Base-by-base conservation (phyloP, 2,113 vertebrate species). In the Ceyx margarethae region DNA sequence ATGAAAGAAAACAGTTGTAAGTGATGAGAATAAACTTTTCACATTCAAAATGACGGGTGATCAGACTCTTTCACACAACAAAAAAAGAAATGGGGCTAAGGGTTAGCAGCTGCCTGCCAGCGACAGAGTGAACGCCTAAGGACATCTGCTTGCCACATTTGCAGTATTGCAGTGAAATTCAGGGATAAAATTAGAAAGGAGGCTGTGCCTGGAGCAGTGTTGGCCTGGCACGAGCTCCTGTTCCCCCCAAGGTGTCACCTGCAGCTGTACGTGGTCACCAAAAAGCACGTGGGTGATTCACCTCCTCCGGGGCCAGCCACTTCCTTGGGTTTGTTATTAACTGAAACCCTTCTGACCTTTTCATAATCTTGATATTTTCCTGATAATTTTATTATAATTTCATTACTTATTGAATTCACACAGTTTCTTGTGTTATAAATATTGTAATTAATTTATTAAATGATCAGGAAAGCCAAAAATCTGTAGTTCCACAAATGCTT, bases 181-280 rank as follows among this genome's bases (percentile, higher is more conserved):
- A 4, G 62, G 23, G 89, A 86, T 80, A 93, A 93, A 88, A 93
- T 95, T 83, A 95, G 91, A 92, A 77, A 93, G 67, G 35, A 78
- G 75, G 72, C 53, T 0, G 3, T 65, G 45, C 78, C 74, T 43
- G 46, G 69, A 84, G 78, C 61, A 78, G 61, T 37, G 2, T 0
- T 56, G 48, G 50, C 35, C 58, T 80, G 89, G 86, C 76, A 80
- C 10, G 9, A 46, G 80, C 76, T 88, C 31, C 56, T 61, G 58
- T 40, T 69, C 68, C 67, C 54, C 14, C 54, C 0, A 6, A 73
- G 89, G 64, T 73, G 76, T 85, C 72, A 90, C 83, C 76, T 88
- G 80, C 89, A 90, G 35, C 73, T 51, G 26, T 33, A 42, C 1
- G 0, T 35, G 81, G 88, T 65, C 81, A 76, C 64, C 64, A 64